Evolutionary conservation across 2,888 invertebrate genomes (phyloP).

Genomic region (Diaphora mendica): DNA sequence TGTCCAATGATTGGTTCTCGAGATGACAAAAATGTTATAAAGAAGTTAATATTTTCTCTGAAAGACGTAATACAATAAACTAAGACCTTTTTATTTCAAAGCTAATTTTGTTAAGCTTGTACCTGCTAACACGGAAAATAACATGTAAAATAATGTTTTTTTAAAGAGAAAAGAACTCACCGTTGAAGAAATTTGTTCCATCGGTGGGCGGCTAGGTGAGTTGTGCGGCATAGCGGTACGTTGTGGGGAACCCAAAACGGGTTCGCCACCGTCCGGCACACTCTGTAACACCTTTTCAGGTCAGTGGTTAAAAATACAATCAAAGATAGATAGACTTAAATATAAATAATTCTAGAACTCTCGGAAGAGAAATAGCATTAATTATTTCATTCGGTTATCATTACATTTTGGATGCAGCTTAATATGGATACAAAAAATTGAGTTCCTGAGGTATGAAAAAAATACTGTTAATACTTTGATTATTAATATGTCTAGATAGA

Average conservation of each 20-base stretch:
- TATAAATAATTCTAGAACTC: not conserved
- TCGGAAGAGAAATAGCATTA: too few relatives aligned
- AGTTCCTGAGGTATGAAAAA: not conserved
- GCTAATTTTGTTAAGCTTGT: not conserved
- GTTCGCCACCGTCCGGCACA: slow-evolving; percentile 75
- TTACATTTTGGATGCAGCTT: not conserved
- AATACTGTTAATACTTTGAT: too few relatives aligned
- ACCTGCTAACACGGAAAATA: not conserved
- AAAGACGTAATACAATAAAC: not conserved
- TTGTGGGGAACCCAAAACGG: slow-evolving; percentile 71
- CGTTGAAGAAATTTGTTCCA: slow-evolving; percentile 60
- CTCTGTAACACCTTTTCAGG: slow-evolving; percentile 61
- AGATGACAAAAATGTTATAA: too few relatives aligned
- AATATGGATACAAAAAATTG: not conserved
- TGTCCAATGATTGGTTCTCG: not conserved
- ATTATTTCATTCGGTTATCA: too few relatives aligned
- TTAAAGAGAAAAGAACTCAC: slow-evolving; percentile 52
- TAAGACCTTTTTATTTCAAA: too few relatives aligned
- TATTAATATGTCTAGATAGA: too few relatives aligned
- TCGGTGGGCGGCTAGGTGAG: slow-evolving; percentile 65
- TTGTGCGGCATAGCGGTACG: slow-evolving; percentile 60
- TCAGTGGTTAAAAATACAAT: not conserved
- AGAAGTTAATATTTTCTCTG: not conserved
- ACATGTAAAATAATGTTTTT: not conserved
- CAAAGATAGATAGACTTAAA: not conserved